phyloP scores from a whole-genome alignment of 2,888 invertebrate species.

The Brenthis hecate region DNA sequence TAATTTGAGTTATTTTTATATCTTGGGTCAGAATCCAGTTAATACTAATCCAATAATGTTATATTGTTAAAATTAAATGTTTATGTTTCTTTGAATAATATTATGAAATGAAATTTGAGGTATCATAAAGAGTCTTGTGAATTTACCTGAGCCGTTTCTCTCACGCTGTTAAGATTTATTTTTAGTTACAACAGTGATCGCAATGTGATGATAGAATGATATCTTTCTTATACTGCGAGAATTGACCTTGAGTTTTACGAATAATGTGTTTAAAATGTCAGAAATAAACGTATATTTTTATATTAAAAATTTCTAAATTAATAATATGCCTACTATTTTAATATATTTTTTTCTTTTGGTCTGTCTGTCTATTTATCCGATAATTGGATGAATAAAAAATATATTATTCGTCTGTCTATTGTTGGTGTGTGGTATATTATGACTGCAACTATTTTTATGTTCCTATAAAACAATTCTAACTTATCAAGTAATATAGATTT shows the following conservation, averaged over 20 bases:
- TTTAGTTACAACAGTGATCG: slow-evolving; percentile 26
- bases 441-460: too few species aligned
- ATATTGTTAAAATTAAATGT: neutral
- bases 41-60: too few species aligned
- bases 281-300: neutral
- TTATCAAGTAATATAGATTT: too few species aligned
- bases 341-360: too few species aligned
- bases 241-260: slow-evolving; percentile 28
- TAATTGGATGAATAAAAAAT: too few species aligned
- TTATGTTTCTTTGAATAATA: slow-evolving; percentile 8
- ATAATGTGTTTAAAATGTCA: slow-evolving; percentile 1
- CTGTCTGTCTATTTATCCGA: too few species aligned
- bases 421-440: too few species aligned
- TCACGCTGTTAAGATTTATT: slow-evolving; percentile 25
- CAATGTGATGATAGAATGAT: slow-evolving; percentile 32
- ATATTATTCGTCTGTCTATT: too few species aligned
- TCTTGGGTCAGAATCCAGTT: too few species aligned
- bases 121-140: slow-evolving; percentile 22
- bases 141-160: slow-evolving; percentile 21
- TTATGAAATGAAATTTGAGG: slow-evolving; percentile 10
- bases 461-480: too few species aligned
- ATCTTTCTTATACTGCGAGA: slow-evolving; percentile 21
- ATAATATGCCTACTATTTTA: too few species aligned
- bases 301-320: neutral
- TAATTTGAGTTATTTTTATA: too few species aligned